Conservation (phyloP, 2,113 vertebrate species). For the Myxocyprinus asiaticus region DNA sequence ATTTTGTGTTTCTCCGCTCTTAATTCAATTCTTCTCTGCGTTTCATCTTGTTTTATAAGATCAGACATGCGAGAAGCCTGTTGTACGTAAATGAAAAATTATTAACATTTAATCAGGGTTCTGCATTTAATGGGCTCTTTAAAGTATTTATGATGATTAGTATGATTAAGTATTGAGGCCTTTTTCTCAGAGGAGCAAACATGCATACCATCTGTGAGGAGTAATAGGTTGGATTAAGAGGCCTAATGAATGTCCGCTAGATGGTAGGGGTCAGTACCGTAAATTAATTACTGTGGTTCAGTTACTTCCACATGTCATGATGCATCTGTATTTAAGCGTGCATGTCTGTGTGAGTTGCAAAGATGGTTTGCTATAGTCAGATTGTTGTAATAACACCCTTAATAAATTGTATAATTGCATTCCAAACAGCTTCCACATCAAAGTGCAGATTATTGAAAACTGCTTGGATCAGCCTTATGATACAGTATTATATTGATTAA, state of each 20-base stretch:
- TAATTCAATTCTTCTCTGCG: too few species aligned
- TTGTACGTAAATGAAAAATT: slow-evolving; percentile 32
- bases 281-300: slow-evolving; percentile 40
- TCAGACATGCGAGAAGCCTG: slow-evolving; percentile 45
- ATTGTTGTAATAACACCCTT: not conserved
- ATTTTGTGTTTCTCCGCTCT: too few species aligned
- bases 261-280: slow-evolving; percentile 39
- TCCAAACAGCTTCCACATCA: not conserved
- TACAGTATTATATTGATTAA: not conserved
- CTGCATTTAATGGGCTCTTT: not conserved
- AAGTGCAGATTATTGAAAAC: not conserved
- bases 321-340: not conserved
- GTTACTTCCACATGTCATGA: slow-evolving; percentile 48
- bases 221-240: slow-evolving; percentile 41
- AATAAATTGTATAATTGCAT: not conserved
- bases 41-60: slow-evolving; percentile 24
- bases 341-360: not conserved
- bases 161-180: not conserved
- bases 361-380: not conserved
- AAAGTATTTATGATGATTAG: too few species aligned
- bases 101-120: slow-evolving; percentile 37
- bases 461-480: not conserved
- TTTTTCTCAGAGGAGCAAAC: slow-evolving; percentile 6
- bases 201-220: slow-evolving; percentile 41
- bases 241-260: slow-evolving; percentile 49